phyloP scores from a whole-genome alignment of 92 coral and sea anemone species.

The Anthopleura xanthogrammica region DNA sequence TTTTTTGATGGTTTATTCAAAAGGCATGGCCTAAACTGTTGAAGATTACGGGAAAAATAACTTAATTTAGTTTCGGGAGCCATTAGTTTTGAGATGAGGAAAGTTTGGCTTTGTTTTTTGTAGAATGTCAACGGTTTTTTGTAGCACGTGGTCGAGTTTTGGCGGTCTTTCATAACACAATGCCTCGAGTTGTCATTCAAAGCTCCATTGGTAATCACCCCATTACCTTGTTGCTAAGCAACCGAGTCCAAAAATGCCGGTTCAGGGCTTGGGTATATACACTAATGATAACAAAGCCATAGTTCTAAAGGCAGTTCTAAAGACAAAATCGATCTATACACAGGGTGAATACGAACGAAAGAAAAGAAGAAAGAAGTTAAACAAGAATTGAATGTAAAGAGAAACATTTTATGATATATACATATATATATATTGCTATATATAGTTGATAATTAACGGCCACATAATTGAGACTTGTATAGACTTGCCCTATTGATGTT shows the following conservation, averaged over 20 bases:
- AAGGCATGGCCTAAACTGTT: too few species aligned
- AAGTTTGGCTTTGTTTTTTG: slow-evolving; percentile 5
- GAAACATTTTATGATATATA: too few species aligned
- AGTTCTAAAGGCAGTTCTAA: not conserved
- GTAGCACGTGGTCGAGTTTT: slow-evolving; percentile 38
- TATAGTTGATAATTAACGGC: too few species aligned
- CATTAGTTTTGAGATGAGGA: not conserved
- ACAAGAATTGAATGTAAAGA: too few species aligned
- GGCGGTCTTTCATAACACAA: slow-evolving; percentile 39
- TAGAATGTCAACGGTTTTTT: slow-evolving; percentile 38
- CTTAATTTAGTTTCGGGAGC: not conserved
- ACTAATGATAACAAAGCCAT: not conserved
- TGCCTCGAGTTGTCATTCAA: not conserved
- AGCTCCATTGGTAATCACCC: not conserved
- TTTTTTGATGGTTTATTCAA: too few species aligned
- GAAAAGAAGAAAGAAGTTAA: not conserved
- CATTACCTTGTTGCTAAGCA: slow-evolving; percentile 13
- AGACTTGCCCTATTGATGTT: not conserved
- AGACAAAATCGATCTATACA: not conserved
- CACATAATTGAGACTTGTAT: not conserved
- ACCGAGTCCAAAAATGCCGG: slow-evolving; percentile 9
- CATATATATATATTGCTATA: too few species aligned
- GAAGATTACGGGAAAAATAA: not conserved
- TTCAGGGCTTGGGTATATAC: not conserved
- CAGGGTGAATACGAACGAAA: not conserved